Evolutionary conservation across 2,888 invertebrate species (phyloP).

Genomic region (Latrodectus elegans): DNA sequence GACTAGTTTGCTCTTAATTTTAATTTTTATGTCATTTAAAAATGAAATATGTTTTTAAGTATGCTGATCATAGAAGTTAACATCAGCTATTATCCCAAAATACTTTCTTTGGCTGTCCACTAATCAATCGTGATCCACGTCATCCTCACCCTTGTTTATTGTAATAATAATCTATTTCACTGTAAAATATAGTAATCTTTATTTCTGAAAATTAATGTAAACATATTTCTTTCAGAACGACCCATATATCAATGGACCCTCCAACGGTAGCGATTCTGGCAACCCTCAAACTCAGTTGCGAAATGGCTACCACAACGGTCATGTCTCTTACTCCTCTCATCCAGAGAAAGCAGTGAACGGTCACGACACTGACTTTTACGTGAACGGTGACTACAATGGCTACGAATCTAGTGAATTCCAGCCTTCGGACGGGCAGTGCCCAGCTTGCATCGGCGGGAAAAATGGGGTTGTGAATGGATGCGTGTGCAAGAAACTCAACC

Average conservation of each 20-base stretch:
- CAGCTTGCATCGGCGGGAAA: constrained; percentile 35
- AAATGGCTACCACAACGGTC: constrained; percentile 51
- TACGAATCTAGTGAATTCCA: constrained; percentile 62
- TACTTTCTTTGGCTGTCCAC: too few species aligned
- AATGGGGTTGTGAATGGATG: constrained; percentile 57
- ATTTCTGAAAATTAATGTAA: too few species aligned
- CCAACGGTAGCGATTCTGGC: background rate
- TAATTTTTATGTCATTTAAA: too few species aligned
- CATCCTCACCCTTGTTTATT: too few species aligned
- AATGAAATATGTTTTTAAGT: too few species aligned
- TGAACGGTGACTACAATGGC: constrained; percentile 61
- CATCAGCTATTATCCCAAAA: too few species aligned
- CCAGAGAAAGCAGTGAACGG: constrained; percentile 41
- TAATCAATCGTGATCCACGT: too few species aligned
- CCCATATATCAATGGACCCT: constrained; percentile 26
- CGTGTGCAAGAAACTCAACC: constrained; percentile 44
- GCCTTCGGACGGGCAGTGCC: constrained; percentile 23
- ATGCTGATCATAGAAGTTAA: too few species aligned
- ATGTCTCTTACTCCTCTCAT: constrained; percentile 11
- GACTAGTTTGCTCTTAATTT: too few species aligned
- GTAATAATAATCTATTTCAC: too few species aligned
- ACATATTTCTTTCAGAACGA: constrained; percentile 35
- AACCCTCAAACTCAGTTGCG: constrained; percentile 9
- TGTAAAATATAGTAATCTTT: too few species aligned
- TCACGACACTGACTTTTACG: constrained; percentile 47